Evolutionary conservation across 1,140 invertebrate species (phyloP).

Genomic region (Drosophila fuyamai): DNA sequence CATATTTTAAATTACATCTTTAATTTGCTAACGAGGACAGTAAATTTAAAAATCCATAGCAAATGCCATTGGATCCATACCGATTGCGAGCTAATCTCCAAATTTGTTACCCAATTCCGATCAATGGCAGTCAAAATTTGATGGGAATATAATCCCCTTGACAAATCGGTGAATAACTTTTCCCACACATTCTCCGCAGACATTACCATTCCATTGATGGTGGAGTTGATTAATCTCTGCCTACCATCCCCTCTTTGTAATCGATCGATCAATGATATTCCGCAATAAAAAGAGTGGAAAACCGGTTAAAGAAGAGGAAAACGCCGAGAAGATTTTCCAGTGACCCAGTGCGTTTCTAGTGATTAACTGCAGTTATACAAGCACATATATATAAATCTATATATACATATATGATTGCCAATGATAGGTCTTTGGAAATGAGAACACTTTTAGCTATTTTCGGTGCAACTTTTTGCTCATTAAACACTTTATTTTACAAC

Average conservation of each 20-base stretch:
- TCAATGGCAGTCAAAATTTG: not conserved
- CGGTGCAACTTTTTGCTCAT: constrained; percentile 46
- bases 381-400: not conserved
- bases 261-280: constrained; percentile 23
- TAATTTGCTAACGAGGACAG: not conserved
- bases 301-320: constrained; percentile 5
- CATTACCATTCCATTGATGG: not conserved
- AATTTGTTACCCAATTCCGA: constrained; percentile 1
- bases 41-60: not conserved
- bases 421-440: not conserved
- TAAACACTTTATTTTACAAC: not conserved
- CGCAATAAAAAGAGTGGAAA: not conserved
- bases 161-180: constrained; percentile 1
- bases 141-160: not conserved
- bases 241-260: constrained; percentile 1
- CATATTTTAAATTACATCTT: not conserved
- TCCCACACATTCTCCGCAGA: constrained; percentile 9
- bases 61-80: not conserved
- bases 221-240: not conserved
- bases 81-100: not conserved
- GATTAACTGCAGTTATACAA: constrained; percentile 12
- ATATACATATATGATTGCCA: not conserved
- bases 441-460: constrained; percentile 10
- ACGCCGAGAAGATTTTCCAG: constrained; percentile 10
- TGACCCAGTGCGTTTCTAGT: constrained; percentile 21